Percentiles rank a stretch among this genome's conserved stretches.
These are phyloP conservation scores for Ctenicera cuprea DNA, from an alignment of 2,888 invertebrate species.

Conservation along the genomic window DNA sequence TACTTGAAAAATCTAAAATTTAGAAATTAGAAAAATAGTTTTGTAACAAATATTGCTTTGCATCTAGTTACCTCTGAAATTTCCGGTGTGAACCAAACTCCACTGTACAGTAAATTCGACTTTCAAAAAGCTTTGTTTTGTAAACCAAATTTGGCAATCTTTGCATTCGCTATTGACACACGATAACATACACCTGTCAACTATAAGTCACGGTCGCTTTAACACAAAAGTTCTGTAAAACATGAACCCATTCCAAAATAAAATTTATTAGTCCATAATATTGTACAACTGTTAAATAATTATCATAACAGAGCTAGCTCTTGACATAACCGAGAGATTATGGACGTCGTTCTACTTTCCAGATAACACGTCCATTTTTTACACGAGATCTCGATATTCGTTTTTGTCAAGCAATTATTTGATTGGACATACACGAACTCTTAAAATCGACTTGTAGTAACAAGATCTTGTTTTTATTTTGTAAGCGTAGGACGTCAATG, in stretches of 20 bases:
- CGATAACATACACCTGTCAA: conserved; percentile 1
- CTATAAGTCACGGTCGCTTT: background rate
- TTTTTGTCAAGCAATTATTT: conserved; percentile 10
- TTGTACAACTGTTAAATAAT: conserved; percentile 4
- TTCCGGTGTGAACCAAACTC: no score
- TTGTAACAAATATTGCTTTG: no score
- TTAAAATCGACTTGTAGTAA: background rate
- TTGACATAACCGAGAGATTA: conserved; percentile 8
- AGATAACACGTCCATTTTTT: background rate
- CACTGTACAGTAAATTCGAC: no score
- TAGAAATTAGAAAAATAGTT: no score
- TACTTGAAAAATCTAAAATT: no score
- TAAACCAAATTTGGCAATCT: background rate
- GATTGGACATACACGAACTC: conserved; percentile 2
- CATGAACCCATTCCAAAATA: background rate
- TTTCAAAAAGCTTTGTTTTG: background rate
- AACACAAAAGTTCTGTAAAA: background rate
- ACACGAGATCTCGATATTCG: background rate
- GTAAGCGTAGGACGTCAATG: no score
- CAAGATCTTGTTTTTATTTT: no score
- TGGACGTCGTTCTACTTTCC: conserved; percentile 3
- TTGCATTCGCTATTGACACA: background rate
- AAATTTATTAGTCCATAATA: conserved; percentile 14
- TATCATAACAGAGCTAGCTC: conserved; percentile 17
- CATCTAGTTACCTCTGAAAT: background rate